phyloP scores from a whole-genome alignment of 1,140 invertebrate genomes.

The Idris sp. region DNA sequence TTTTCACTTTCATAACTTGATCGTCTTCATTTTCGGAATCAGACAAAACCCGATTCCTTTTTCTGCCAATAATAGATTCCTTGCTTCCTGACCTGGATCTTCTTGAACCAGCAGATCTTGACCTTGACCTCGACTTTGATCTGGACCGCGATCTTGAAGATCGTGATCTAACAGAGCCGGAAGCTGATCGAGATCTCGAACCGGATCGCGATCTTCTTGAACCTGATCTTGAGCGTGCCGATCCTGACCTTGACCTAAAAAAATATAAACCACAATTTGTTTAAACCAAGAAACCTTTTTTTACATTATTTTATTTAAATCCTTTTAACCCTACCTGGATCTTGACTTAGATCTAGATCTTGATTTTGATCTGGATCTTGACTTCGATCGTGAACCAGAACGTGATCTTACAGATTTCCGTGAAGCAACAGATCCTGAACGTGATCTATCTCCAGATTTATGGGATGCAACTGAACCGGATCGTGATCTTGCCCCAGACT shows the following conservation, averaged over 20 bases:
- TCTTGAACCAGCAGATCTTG: slow-evolving; percentile 62
- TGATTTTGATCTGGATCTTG: slow-evolving; percentile 51
- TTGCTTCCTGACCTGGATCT: slow-evolving; percentile 68
- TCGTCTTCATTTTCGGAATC: slow-evolving; percentile 80
- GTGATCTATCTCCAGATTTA: slow-evolving; percentile 10
- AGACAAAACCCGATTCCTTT: slow-evolving; percentile 76
- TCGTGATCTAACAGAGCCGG: slow-evolving; percentile 63
- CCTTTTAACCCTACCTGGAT: no score
- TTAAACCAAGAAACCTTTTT: no score
- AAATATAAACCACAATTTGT: no score
- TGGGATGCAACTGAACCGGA: neutral
- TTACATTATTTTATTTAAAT: no score
- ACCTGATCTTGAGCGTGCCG: slow-evolving; percentile 69
- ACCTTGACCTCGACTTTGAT: slow-evolving; percentile 71
- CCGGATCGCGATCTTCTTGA: slow-evolving; percentile 66
- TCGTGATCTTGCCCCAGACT: slow-evolving; percentile 1
- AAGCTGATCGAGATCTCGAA: slow-evolving; percentile 61
- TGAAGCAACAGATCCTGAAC: slow-evolving; percentile 17
- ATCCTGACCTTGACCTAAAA: no score
- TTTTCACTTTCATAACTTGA: slow-evolving; percentile 66
- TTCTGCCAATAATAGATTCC: slow-evolving; percentile 68
- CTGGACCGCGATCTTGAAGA: slow-evolving; percentile 71
- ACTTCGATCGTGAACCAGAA: slow-evolving; percentile 44
- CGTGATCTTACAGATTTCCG: slow-evolving; percentile 14
- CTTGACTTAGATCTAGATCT: slow-evolving; percentile 45